Evolutionary conservation across 1,140 invertebrate species (phyloP), one percentile per base, ranked within the genome.

Genomic region (Macrosteles quadrilineatus): DNA sequence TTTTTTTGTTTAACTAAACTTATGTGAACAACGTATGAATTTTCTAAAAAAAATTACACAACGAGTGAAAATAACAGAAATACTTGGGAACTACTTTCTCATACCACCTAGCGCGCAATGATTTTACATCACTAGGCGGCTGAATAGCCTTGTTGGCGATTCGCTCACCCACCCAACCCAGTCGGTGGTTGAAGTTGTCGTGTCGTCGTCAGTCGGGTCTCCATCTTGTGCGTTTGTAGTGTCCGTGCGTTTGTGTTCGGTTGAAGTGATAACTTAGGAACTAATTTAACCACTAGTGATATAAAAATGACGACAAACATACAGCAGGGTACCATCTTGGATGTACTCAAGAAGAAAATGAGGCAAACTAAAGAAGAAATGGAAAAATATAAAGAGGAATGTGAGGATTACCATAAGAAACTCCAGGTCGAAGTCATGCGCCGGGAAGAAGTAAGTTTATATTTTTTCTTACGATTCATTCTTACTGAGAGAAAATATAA

Each of bases 311-410:
- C 91, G 84, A 88, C 91, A 77, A 92, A 91, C 84, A 88, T 92
- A 84, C 89, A 89, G 79, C 90, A 92, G 84, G 92, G 92, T 77
- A 91, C 91, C 76, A 87, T 98, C 73, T 86, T 97, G 78, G 95
- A 97, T 85, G 94, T 97, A 76, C 87, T 99, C 74, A 99, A 99
- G 88, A 97, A 98, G 88, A 99, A 99, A 89, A 98, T 99, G 97
- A 88, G 94, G 76, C 93, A 96, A 81, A 94, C 97, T 72, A 97
- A 97, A 85, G 95, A 98, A 81, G 97, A 99, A 86, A 93, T 96
- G 89, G 96, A 98, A 81, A 91, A 94, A 82, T 95, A 94, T 84
- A 97, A 96, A 85, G 97, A 98, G 82, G 94, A 96, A 81, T 93
- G 91, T 80, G 94, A 97, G 82, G 94, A 96, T 80, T 91, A 90